phyloP scores from a whole-genome alignment of 1,140 invertebrate genomes.

The Piezodorus guildinii region DNA sequence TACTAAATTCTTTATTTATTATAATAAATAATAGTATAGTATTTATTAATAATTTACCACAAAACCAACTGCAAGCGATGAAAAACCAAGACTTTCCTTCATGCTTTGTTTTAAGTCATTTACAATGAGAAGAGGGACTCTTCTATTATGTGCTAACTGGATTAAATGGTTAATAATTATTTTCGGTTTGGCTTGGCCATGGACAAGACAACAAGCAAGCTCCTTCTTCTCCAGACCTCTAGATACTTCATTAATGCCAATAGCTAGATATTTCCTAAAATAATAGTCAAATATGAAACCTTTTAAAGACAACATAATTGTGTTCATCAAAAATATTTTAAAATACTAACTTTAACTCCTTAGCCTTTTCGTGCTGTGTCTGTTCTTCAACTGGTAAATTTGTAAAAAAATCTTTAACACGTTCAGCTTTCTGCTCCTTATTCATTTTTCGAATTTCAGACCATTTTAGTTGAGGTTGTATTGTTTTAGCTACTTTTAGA shows the following conservation, averaged over 20 bases:
- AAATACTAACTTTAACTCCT: conserved; percentile 1
- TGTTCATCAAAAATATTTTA: neutral
- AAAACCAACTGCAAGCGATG: conserved; percentile 11
- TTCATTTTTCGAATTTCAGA: neutral
- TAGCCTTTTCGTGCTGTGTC: neutral
- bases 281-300: neutral
- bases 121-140: conserved; percentile 6
- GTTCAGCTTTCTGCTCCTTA: conserved; percentile 8
- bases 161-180: conserved; percentile 10
- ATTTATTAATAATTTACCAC: conserved; percentile 15
- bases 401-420: neutral
- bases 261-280: neutral
- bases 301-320: neutral
- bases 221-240: conserved; percentile 6
- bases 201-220: conserved; percentile 10
- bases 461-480: neutral
- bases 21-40: neutral
- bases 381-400: neutral
- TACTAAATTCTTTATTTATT: too few relatives aligned
- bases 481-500: neutral
- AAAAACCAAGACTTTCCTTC: conserved; percentile 10
- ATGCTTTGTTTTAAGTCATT: conserved; percentile 11
- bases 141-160: neutral
- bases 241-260: conserved; percentile 1
- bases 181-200: neutral